These are phyloP conservation scores for Paguma larvata DNA, from an alignment of 2,797 vertebrate species.

Conservation along the genomic window DNA sequence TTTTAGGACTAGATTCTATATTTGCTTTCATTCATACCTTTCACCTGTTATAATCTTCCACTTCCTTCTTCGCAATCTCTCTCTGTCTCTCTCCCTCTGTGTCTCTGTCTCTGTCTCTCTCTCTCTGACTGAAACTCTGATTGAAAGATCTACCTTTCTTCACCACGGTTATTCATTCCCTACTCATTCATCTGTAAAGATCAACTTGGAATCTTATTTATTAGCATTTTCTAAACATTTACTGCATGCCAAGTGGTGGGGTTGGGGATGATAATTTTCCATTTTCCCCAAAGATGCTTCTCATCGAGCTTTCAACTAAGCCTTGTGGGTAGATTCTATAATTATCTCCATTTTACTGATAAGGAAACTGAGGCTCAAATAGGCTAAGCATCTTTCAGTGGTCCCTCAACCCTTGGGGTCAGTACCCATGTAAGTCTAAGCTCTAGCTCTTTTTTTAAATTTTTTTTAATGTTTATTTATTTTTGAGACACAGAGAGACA, in stretches of 20 bases:
- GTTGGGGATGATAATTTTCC: neutral
- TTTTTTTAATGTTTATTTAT: too few species aligned
- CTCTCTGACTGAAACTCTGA: neutral
- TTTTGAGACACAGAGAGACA: too few species aligned
- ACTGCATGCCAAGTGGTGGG: neutral
- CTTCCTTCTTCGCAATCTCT: neutral
- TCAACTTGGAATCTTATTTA: neutral
- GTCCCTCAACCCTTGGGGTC: neutral
- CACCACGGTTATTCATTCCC: neutral
- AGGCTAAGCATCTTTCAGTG: neutral
- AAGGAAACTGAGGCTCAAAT: conserved; percentile 5
- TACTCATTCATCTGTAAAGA: neutral
- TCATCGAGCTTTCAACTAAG: neutral
- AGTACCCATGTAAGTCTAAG: neutral
- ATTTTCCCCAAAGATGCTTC: neutral
- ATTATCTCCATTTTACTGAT: neutral
- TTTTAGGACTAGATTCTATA: conserved; percentile 1
- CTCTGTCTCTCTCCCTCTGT: neutral
- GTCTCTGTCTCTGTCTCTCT: neutral
- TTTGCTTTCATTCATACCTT: neutral
- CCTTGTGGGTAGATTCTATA: neutral
- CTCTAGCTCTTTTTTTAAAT: neutral
- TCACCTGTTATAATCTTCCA: neutral
- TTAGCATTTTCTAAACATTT: neutral
- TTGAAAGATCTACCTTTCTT: conserved; percentile 7